A percentile compares a stretch with the other conserved stretches of the same genome.
Evolutionary conservation across 2,888 invertebrate genomes (phyloP).

Genomic region (Eubasilissa splendida): DNA sequence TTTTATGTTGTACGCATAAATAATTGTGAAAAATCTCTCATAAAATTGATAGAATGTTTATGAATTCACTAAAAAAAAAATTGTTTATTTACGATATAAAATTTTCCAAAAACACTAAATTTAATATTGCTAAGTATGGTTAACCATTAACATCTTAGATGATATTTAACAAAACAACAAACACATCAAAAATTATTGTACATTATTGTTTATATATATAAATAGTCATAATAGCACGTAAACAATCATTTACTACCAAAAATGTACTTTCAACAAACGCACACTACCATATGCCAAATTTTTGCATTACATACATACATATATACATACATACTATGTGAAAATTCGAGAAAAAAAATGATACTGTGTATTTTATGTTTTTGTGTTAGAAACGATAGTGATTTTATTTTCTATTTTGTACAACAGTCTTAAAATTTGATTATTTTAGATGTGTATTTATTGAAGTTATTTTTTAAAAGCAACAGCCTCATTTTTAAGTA

Average conservation of each 20-base stretch:
- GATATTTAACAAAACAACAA: constrained; percentile 40
- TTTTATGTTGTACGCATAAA: too few species aligned
- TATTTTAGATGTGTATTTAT: constrained; percentile 27
- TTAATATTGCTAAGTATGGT: constrained; percentile 56
- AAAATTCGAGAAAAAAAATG: background rate
- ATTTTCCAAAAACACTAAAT: constrained; percentile 52
- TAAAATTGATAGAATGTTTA: too few species aligned
- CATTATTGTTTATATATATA: constrained; percentile 38
- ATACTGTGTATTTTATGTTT: constrained; percentile 5
- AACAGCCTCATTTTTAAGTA: constrained; percentile 36
- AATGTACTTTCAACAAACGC: background rate
- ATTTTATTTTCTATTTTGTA: constrained; percentile 36
- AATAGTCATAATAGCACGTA: constrained; percentile 33
- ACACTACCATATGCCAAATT: constrained; percentile 1
- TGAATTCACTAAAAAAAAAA: background rate
- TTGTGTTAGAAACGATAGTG: constrained; percentile 21
- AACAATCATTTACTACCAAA: constrained; percentile 13
- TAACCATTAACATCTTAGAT: constrained; percentile 51
- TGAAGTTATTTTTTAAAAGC: constrained; percentile 16
- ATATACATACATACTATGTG: background rate
- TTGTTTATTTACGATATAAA: constrained; percentile 44
- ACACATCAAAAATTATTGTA: constrained; percentile 36
- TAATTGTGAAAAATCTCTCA: too few species aligned
- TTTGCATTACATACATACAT: constrained; percentile 4
- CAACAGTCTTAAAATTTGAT: constrained; percentile 51